phyloP scores from a whole-genome alignment of 2,888 invertebrate species.

The Phytoseiulus persimilis region DNA sequence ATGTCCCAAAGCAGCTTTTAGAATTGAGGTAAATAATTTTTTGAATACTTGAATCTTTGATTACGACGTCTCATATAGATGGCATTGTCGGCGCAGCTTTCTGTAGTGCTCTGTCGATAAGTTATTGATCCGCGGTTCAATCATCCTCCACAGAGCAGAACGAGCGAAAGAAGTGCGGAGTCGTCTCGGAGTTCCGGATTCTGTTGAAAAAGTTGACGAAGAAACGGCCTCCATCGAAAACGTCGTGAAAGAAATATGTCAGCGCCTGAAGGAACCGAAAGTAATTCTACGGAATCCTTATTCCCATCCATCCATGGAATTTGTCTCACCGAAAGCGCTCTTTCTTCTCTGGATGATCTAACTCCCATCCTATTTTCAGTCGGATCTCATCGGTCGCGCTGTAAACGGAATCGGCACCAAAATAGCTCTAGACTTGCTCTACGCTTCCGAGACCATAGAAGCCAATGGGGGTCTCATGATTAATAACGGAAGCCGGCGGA shows the following conservation, averaged over 20 bases:
- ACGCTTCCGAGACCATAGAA: slow-evolving; percentile 40
- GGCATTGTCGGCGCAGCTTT: too few relatives aligned
- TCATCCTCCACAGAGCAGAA: not conserved
- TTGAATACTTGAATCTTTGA: not conserved
- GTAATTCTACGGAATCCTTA: not conserved
- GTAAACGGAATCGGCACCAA: not conserved
- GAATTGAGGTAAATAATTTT: not conserved
- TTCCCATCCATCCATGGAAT: too few relatives aligned
- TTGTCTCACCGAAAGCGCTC: too few relatives aligned
- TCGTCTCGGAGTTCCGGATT: slow-evolving; percentile 6
- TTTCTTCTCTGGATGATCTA: not conserved
- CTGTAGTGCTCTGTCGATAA: too few relatives aligned
- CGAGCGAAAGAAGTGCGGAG: not conserved
- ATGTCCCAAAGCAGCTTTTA: not conserved
- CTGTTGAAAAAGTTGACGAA: not conserved
- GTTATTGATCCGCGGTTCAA: too few relatives aligned
- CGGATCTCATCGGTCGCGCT: not conserved
- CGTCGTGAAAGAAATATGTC: not conserved
- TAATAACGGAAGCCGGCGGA: slow-evolving; percentile 39
- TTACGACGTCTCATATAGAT: too few relatives aligned
- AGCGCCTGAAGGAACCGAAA: slow-evolving; percentile 15
- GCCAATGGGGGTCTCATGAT: slow-evolving; percentile 43
- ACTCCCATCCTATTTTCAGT: not conserved
- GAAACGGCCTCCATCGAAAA: not conserved
- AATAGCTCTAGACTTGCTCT: not conserved